Base-by-base conservation (phyloP, 2,797 vertebrate species). In the Tarsius wallacei region DNA sequence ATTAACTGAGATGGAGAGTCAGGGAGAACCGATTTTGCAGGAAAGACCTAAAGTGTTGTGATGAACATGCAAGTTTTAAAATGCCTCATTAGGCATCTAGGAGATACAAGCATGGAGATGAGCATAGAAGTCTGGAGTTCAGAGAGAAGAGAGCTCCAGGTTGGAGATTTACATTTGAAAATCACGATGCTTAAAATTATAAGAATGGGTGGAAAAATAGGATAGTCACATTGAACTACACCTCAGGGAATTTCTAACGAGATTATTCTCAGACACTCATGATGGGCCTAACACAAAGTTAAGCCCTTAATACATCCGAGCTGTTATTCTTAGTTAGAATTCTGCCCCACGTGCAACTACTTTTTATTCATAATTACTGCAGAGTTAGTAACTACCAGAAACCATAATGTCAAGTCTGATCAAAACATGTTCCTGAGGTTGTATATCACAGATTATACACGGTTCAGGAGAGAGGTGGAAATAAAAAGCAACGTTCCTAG, bases 361-460 rank as follows among this genome's bases (percentile, higher is more conserved):
- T 53, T 91, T 94, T 90, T 47, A 83, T 87, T 94, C 53, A 76
- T 81, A 87, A 95, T 84, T 77, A 51, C 59, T 24, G 1, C 77
- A 82, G 53, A 91, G 15, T 80, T 83, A 93, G 47, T 81, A 83
- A 90, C 19, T 66, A 77, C 49, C 57, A 68, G 59, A 96, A 97
- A 88, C 51, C 2, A 55, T 10, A 15, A 4, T 80, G 53, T 77
- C 55, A 76, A 22, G 53, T 84, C 64, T 84, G 13, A 98, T 87
- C 73, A 86, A 94, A 93, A 73, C 71, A 49, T 70, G 11, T 61
- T n/a, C 49, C 11, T 80, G 16, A 88, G 7, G 24, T 84, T 64
- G 77, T 84, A 53, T 28, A 10, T 89, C 71, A 94, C 7, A 84
- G 11, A 80, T 66, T 91, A 91, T 28, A 59, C 33, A 51, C 87